Evolutionary conservation across 1,140 invertebrate genomes (phyloP).

Genomic region (Cydia strobilella): DNA sequence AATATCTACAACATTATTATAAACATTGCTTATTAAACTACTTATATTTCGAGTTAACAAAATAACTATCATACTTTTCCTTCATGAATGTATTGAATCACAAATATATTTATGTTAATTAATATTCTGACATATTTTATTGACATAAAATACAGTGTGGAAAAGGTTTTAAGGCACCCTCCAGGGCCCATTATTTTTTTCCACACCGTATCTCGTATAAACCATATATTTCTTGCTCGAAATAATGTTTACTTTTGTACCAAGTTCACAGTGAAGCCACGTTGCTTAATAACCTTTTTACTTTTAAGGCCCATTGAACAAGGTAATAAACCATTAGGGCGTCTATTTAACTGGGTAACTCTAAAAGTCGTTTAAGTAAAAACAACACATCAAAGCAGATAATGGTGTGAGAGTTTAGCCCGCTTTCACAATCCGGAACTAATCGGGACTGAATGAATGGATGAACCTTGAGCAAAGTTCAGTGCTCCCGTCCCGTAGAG

Average conservation of each 20-base stretch:
- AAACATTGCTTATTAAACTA: background rate
- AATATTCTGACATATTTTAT: background rate
- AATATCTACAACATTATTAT: background rate
- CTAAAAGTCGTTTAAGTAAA: constrained; percentile 31
- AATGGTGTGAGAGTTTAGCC: constrained; percentile 32
- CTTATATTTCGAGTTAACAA: background rate
- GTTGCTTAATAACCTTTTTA: background rate
- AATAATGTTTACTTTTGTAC: background rate
- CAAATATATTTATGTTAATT: background rate
- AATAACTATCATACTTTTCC: background rate
- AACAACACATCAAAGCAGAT: constrained; percentile 31
- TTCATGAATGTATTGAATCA: background rate
- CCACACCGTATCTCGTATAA: too few relatives aligned
- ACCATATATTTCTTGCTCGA: background rate
- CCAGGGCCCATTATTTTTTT: too few relatives aligned
- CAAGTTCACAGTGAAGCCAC: background rate
- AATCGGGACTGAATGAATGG: constrained; percentile 59
- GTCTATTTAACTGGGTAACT: constrained; percentile 3
- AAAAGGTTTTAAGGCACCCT: too few relatives aligned
- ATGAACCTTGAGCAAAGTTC: constrained; percentile 53
- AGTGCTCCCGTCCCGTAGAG: constrained; percentile 49
- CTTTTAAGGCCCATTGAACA: constrained; percentile 13
- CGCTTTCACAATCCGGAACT: constrained; percentile 41
- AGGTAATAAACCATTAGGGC: constrained; percentile 22
- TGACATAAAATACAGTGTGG: too few relatives aligned